Evolutionary conservation across 2,113 vertebrate genomes (phyloP).

Genomic region (Strix aluco): DNA sequence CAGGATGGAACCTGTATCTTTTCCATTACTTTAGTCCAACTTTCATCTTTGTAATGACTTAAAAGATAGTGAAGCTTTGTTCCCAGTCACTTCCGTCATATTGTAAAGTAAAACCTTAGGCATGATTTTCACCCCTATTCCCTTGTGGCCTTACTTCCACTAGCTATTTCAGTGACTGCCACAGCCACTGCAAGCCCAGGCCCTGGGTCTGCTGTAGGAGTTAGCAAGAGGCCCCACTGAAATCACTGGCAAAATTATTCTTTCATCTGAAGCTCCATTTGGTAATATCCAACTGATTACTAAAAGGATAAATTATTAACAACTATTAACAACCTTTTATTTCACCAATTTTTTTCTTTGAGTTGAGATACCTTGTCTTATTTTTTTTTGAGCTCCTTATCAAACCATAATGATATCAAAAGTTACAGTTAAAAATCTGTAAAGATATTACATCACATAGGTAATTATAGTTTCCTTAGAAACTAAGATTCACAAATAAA

Average conservation of each 20-base stretch:
- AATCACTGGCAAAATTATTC: background rate
- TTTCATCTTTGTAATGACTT: background rate
- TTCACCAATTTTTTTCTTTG: background rate
- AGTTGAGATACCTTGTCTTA: background rate
- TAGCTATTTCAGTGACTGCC: background rate
- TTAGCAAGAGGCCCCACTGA: background rate
- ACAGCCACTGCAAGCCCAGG: fast-evolving
- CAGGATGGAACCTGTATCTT: background rate
- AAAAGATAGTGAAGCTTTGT: background rate
- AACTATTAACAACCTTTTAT: background rate
- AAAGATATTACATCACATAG: background rate
- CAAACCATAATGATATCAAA: background rate
- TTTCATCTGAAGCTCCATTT: background rate
- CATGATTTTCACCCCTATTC: background rate
- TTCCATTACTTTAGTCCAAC: background rate
- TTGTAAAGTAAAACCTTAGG: background rate
- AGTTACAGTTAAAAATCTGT: background rate
- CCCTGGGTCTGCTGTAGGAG: background rate
- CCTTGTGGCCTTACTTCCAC: background rate
- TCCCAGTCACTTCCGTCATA: background rate
- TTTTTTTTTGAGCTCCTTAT: background rate
- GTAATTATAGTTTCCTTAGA: background rate
- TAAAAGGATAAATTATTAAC: background rate
- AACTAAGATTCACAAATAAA: background rate
- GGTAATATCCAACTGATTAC: background rate